Base-by-base conservation (phyloP, 2,113 vertebrate species). In the Ciconia stormi region DNA sequence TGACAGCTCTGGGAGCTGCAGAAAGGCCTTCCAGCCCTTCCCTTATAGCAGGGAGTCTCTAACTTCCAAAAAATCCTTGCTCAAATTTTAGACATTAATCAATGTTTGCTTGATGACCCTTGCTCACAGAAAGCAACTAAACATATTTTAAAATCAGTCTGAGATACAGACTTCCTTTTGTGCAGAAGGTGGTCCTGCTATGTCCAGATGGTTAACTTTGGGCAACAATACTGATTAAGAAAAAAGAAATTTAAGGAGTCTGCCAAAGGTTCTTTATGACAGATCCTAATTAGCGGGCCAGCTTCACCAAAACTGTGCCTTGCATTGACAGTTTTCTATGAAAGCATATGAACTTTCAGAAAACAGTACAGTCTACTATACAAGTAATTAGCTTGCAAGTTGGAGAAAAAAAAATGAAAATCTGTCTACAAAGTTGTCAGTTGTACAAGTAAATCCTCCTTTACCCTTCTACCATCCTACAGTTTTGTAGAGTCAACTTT, bases 1-100 rank as follows among this genome's bases (percentile, higher is more conserved):
- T 7, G 77, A 89, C 65, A 87, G 81, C 38, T 78, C 40, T 20
- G 30, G 25, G 59, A 95, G 74, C 70, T 90, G 50, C 70, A 92
- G 42, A 89, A 89, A 93, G 32, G 8, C 34, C 32, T 85, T 56
- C 23, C 82, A 66, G 42, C 40, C 56, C 36, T 69, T 73, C 30
- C 42, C 59, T 74, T 53, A 46, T 0, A 91, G 55, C 36, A 81
- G 10, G 18, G 67, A 77, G 59, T 58, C 36, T 71, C 65, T 46
- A 44, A 55, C n/a, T 89, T 93, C 69, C 27, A 71, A 53, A 81
- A 93, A 82, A 44, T 40, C 27, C 59, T 89, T 87, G 50, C 73
- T 87, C 73, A 94, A 91, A 30, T 74, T 89, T 58, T 34, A 84
- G 50, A 82, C 10, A n/a, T 84, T 42, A 70, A 66, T 70, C 27